Conservation (phyloP, 2,888 invertebrate species). For the Dastarcus helophoroides region DNA sequence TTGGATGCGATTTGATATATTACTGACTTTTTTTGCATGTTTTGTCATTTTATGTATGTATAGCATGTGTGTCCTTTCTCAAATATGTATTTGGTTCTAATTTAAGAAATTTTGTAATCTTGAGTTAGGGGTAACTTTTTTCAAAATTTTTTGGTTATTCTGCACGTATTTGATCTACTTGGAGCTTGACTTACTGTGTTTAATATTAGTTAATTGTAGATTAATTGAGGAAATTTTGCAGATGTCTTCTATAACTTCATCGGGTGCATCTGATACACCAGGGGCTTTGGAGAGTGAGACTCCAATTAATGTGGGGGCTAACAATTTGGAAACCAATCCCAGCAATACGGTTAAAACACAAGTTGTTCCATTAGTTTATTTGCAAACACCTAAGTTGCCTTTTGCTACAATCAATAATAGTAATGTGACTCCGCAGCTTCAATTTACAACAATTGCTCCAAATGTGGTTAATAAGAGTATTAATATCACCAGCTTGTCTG, state of each 20-base stretch:
- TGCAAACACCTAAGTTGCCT: constrained; percentile 43
- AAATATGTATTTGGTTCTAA: no score
- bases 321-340: constrained; percentile 13
- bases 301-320: background rate
- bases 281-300: constrained; percentile 14
- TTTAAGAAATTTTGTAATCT: no score
- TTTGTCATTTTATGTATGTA: no score
- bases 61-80: no score
- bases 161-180: no score
- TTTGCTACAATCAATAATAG: constrained; percentile 15
- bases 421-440: constrained; percentile 23
- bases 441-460: constrained; percentile 22
- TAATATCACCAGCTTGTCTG: constrained; percentile 13
- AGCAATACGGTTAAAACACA: constrained; percentile 26
- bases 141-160: no score
- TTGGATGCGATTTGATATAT: no score
- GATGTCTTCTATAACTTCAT: constrained; percentile 17
- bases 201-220: no score
- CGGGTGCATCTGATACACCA: constrained; percentile 15
- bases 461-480: constrained; percentile 19
- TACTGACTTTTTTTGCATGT: no score
- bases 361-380: constrained; percentile 48
- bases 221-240: constrained; percentile 10
- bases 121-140: no score
- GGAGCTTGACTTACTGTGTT: no score